These are phyloP conservation scores for Campaea margaritaria DNA, from an alignment of 2,888 invertebrate species.

Conservation along the genomic window DNA sequence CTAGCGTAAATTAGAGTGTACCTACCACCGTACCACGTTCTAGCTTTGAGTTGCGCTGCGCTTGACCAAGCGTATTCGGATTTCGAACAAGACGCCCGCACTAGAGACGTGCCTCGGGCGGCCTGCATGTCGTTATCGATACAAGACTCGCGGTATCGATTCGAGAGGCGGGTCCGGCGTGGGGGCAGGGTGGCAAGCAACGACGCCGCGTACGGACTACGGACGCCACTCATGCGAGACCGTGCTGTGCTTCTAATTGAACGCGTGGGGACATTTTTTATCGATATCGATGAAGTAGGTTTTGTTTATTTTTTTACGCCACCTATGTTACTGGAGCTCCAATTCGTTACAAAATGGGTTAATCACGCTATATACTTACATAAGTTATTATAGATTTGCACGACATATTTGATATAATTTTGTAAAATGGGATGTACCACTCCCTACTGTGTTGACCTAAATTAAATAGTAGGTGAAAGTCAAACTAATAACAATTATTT, in stretches of 20 bases:
- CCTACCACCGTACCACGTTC: constrained; percentile 67
- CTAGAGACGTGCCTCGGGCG: constrained; percentile 55
- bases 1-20: constrained; percentile 76
- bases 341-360: too few species aligned
- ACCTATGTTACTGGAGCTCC: too few species aligned
- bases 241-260: constrained; percentile 79
- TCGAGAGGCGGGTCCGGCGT: constrained; percentile 51
- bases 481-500: too few species aligned
- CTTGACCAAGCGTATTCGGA: constrained; percentile 83
- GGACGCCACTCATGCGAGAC: constrained; percentile 79
- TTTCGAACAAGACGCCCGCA: constrained; percentile 74
- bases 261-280: constrained; percentile 58
- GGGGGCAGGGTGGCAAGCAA: constrained; percentile 53
- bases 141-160: constrained; percentile 74
- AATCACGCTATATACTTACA: too few species aligned
- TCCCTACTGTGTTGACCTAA: too few species aligned
- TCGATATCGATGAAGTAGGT: constrained; percentile 47
- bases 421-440: too few species aligned
- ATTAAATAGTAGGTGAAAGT: too few species aligned
- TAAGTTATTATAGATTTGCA: too few species aligned
- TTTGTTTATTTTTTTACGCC: not conserved
- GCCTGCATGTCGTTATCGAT: constrained; percentile 64
- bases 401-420: too few species aligned
- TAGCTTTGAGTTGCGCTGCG: constrained; percentile 80
- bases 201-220: constrained; percentile 55